These are phyloP conservation scores for Nestor notabilis DNA, from an alignment of 2,113 vertebrate species.

Conservation along the genomic window DNA sequence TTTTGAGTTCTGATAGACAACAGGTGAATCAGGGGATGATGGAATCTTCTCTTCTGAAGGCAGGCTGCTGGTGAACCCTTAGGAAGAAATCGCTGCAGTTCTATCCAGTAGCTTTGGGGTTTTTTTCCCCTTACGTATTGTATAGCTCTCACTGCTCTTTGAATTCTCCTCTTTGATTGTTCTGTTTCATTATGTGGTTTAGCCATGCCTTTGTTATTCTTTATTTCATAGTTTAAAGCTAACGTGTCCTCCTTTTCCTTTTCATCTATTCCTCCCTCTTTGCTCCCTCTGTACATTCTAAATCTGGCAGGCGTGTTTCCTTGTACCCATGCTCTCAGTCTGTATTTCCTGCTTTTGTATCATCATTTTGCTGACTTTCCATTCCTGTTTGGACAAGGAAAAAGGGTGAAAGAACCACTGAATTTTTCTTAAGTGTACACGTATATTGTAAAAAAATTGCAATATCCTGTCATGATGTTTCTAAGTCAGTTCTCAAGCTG, in stretches of 20 bases:
- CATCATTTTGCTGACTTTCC: not conserved
- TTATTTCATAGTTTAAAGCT: not conserved
- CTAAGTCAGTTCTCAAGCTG: not conserved
- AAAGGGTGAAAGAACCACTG: not conserved
- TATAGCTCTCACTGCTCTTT: not conserved
- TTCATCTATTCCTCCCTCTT: not conserved
- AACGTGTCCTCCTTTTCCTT: not conserved
- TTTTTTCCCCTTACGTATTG: fast-evolving
- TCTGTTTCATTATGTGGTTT: not conserved
- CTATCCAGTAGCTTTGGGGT: not conserved
- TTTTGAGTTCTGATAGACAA: not conserved
- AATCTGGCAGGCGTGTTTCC: not conserved
- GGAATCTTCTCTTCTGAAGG: not conserved
- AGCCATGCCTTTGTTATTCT: not conserved
- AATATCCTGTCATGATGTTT: not conserved
- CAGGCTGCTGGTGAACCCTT: not conserved
- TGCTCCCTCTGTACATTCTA: not conserved
- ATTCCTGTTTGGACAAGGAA: not conserved
- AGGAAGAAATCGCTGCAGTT: not conserved
- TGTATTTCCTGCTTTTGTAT: not conserved
- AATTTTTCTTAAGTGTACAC: not conserved
- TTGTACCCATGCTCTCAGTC: not conserved
- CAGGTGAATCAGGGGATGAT: not conserved
- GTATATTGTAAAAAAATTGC: not conserved
- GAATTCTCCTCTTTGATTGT: not conserved